These are phyloP conservation scores for Sibirionetta formosa DNA, from an alignment of 2,797 vertebrate species.

Conservation along the genomic window DNA sequence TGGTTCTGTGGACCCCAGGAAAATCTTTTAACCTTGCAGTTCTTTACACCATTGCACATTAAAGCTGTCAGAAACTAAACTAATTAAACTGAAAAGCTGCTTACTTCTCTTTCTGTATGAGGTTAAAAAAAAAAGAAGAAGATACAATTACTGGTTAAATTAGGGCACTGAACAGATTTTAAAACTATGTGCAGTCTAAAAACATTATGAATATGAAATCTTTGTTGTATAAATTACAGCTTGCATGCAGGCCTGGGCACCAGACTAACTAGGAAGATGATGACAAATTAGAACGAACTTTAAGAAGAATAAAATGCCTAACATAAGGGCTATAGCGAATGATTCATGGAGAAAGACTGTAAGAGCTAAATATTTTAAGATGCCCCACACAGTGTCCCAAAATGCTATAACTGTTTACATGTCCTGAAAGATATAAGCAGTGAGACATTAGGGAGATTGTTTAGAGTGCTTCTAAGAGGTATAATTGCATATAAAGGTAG, in stretches of 20 bases:
- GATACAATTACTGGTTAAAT: slow-evolving; percentile 31
- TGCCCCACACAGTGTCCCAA: neutral
- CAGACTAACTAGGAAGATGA: slow-evolving; percentile 3
- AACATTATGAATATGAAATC: slow-evolving; percentile 39
- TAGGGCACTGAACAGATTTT: slow-evolving; percentile 34
- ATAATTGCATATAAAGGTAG: slow-evolving; percentile 60
- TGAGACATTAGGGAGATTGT: neutral
- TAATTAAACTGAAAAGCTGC: slow-evolving; percentile 59
- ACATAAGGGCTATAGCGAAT: neutral
- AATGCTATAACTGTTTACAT: neutral
- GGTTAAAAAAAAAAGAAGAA: neutral
- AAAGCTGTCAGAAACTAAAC: slow-evolving; percentile 44
- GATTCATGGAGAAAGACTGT: neutral
- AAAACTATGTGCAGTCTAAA: slow-evolving; percentile 5
- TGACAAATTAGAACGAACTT: slow-evolving; percentile 24
- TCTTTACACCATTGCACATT: slow-evolving; percentile 18
- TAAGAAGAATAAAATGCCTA: slow-evolving; percentile 6
- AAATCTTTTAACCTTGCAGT: slow-evolving; percentile 52
- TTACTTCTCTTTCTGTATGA: slow-evolving; percentile 30
- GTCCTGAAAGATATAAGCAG: slow-evolving; percentile 34
- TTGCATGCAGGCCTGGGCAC: neutral
- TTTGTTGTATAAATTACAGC: slow-evolving; percentile 38
- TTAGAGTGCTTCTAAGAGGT: slow-evolving; percentile 17
- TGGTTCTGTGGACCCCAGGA: neutral
- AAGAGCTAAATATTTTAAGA: slow-evolving; percentile 1